Evolutionary conservation across 2,113 vertebrate genomes (phyloP), one percentile per base, ranked within the genome.

Genomic region (Catharus minimus): DNA sequence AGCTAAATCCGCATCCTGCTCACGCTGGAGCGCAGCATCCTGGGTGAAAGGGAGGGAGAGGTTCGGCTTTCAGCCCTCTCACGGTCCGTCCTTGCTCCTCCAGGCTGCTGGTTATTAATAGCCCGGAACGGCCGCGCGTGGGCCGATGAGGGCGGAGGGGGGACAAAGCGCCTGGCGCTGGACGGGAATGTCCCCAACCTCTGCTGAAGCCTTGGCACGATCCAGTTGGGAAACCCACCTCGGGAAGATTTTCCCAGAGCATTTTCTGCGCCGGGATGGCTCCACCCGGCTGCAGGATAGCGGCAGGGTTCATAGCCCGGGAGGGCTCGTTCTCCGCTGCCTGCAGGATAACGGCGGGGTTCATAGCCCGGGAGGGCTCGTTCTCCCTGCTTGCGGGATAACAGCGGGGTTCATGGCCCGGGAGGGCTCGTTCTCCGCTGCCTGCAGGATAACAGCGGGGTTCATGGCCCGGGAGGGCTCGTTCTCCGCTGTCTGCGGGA

Each of bases 101-200:
- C 12, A 27, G 64, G 33, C 46, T 11, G 79, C 8, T 7, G 33
- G 62, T 32, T 94, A 88, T 92, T 74, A 81, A 92, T 33, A 88
- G 91, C 81, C 38, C 1, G 30, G 64, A 15, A 15, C 0, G 55
- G 41, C 71, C 28, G 64, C 6, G 50, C 8, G 41, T 5, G 64
- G 88, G 79, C 19, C 1, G 77, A 9, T 0, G 52, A 16, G 74
- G 3, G 6, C 32, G 7, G 11, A 14, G 10, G 3, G 73, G 72
- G 2, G 71, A 69, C 79, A 30, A 9, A 73, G 72, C 46, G 5
- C 66, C 86, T 5, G 82, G 8, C 11, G 1, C 50, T 3, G 67
- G 19, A 15, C 8, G 46, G 32, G 24, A 58, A 43, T 2, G 15
- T 6, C 10, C 10, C 7, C 11, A 2, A 50, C 61, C 57, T 84